phyloP scores from a whole-genome alignment of 2,797 vertebrate species.

The Hapalemur alaotrensis region DNA sequence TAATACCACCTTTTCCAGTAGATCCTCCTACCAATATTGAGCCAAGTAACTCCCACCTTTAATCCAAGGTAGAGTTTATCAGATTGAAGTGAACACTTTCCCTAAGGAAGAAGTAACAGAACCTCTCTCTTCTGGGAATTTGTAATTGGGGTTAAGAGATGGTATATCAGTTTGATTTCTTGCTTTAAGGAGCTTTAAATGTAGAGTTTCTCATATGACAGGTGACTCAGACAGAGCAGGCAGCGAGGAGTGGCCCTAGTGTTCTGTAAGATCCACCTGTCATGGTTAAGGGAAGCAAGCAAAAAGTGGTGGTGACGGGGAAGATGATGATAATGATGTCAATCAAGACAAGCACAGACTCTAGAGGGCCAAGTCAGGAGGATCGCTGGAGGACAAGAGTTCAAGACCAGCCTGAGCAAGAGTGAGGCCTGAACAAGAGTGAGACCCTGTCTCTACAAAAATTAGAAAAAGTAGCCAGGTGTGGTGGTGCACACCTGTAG shows the following conservation, averaged over 20 bases:
- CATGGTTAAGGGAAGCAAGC: not conserved
- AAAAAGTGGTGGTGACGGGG: not conserved
- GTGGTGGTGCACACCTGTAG: not conserved
- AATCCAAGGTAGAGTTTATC: not conserved
- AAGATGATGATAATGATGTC: not conserved
- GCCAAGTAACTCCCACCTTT: not conserved
- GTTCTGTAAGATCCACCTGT: not conserved
- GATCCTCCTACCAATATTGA: not conserved
- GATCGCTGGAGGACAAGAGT: not conserved
- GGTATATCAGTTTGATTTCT: not conserved
- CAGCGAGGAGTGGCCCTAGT: not conserved
- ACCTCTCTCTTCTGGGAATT: not conserved
- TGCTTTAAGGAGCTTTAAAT: not conserved
- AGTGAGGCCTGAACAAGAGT: rapidly evolving
- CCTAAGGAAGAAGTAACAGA: not conserved
- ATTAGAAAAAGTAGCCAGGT: not conserved
- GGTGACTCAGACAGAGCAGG: not conserved
- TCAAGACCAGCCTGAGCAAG: not conserved
- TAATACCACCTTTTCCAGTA: not conserved
- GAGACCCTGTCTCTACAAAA: too few relatives aligned
- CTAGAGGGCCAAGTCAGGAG: not conserved
- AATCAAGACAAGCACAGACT: not conserved
- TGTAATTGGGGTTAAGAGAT: not conserved
- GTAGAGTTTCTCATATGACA: not conserved
- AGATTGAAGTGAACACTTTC: not conserved